phyloP scores from a whole-genome alignment of 2,888 invertebrate genomes.

The Ephialtes manifestator region DNA sequence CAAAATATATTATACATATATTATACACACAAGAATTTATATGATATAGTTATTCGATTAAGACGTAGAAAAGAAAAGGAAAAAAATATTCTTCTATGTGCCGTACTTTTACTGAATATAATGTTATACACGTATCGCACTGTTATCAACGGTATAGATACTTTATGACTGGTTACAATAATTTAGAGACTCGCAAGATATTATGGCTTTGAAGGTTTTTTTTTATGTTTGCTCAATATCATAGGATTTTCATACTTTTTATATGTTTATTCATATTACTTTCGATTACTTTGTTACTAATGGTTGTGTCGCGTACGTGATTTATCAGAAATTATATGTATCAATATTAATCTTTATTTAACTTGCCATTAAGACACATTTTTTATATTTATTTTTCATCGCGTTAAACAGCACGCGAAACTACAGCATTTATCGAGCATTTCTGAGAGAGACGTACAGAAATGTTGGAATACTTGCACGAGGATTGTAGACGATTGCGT shows the following conservation, averaged over 20 bases:
- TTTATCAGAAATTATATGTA: slow-evolving; percentile 7
- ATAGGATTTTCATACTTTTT: slow-evolving; percentile 57
- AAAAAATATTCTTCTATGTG: slow-evolving; percentile 83
- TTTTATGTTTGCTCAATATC: slow-evolving; percentile 67
- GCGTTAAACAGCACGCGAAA: slow-evolving; percentile 1
- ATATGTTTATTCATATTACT: slow-evolving; percentile 52
- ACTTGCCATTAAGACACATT: slow-evolving; percentile 50
- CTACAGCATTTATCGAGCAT: slow-evolving; percentile 45
- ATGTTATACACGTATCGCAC: slow-evolving; percentile 75
- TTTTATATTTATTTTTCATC: slow-evolving; percentile 48
- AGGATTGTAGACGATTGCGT: slow-evolving; percentile 49
- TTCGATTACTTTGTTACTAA: slow-evolving; percentile 28
- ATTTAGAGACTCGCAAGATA: slow-evolving; percentile 56
- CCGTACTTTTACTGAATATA: slow-evolving; percentile 80
- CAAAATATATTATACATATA: slow-evolving; percentile 55
- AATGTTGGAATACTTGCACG: slow-evolving; percentile 41
- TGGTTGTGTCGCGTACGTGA: slow-evolving; percentile 41
- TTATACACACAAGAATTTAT: slow-evolving; percentile 71
- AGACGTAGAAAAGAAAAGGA: slow-evolving; percentile 64
- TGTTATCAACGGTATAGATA: slow-evolving; percentile 72
- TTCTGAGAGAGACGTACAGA: slow-evolving; percentile 40
- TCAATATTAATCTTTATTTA: slow-evolving; percentile 29
- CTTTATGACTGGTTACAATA: slow-evolving; percentile 70
- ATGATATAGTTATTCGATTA: slow-evolving; percentile 72
- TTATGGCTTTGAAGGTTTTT: slow-evolving; percentile 52